Evolutionary conservation across 2,888 invertebrate species (phyloP).

Genomic region (Boloria selene): DNA sequence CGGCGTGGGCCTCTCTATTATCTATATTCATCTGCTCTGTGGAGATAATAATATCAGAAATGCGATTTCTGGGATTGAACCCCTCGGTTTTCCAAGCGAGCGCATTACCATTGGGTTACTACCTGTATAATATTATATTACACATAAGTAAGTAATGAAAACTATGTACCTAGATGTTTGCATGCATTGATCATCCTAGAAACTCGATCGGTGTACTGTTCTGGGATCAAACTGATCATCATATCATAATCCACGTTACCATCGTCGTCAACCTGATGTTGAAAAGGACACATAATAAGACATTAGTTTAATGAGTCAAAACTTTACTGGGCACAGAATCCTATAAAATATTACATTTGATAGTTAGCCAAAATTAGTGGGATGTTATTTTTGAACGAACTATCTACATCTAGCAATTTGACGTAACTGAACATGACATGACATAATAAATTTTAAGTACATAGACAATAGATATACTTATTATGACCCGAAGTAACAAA

Average conservation of each 20-base stretch:
- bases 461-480: background rate
- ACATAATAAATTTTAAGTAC: too few species aligned
- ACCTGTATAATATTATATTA: background rate
- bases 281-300: background rate
- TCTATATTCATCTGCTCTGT: too few species aligned
- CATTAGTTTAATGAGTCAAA: background rate
- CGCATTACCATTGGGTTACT: too few species aligned
- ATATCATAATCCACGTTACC: slow-evolving; percentile 73
- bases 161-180: slow-evolving; percentile 63
- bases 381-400: too few species aligned
- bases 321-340: background rate
- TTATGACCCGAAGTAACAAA: too few species aligned
- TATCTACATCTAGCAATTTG: too few species aligned
- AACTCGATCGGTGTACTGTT: slow-evolving; percentile 66
- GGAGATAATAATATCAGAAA: too few species aligned
- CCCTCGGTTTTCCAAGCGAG: too few species aligned
- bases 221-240: slow-evolving; percentile 74
- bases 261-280: slow-evolving; percentile 66
- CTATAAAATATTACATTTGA: background rate
- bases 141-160: background rate
- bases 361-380: too few species aligned
- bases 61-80: too few species aligned
- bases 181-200: slow-evolving; percentile 68
- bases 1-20: too few species aligned
- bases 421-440: too few species aligned